These are phyloP conservation scores for Theropithecus gelada DNA, from an alignment of 2,113 vertebrate species.

Conservation along the genomic window DNA sequence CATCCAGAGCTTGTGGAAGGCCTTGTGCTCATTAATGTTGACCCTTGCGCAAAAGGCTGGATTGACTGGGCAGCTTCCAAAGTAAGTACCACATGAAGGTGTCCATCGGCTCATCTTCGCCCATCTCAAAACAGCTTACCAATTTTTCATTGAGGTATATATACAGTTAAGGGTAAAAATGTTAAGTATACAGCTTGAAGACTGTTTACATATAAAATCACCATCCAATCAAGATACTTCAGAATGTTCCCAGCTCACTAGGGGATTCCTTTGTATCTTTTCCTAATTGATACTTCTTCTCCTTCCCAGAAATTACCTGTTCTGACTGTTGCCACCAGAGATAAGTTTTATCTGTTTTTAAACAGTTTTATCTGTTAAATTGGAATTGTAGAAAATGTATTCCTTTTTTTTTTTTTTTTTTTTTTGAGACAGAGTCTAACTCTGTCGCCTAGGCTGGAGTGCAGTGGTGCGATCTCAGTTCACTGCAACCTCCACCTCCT, in stretches of 20 bases:
- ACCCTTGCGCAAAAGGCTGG: slow-evolving; percentile 97
- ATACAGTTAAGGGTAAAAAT: background rate
- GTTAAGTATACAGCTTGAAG: background rate
- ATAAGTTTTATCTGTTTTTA: slow-evolving; percentile 6
- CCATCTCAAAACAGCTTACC: background rate
- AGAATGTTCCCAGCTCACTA: background rate
- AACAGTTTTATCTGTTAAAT: background rate
- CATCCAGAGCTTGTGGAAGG: slow-evolving; percentile 94
- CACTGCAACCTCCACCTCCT: too few relatives aligned
- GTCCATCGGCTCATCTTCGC: background rate
- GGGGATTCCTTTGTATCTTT: background rate
- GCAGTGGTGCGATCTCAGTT: too few relatives aligned
- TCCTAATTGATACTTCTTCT: background rate
- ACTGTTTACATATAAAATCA: background rate
- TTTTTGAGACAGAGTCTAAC: too few relatives aligned
- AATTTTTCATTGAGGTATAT: background rate
- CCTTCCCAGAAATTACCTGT: background rate
- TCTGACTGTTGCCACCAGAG: background rate
- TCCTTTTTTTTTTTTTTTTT: background rate
- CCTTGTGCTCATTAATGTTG: slow-evolving; percentile 95
- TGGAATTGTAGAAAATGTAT: background rate
- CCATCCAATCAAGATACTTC: background rate
- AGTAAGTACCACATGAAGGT: slow-evolving; percentile 81
- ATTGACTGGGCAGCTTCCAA: slow-evolving; percentile 98
- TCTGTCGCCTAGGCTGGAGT: too few relatives aligned